Evolutionary conservation across 2,888 invertebrate genomes (phyloP).

Genomic region (Cerastis leucographa): DNA sequence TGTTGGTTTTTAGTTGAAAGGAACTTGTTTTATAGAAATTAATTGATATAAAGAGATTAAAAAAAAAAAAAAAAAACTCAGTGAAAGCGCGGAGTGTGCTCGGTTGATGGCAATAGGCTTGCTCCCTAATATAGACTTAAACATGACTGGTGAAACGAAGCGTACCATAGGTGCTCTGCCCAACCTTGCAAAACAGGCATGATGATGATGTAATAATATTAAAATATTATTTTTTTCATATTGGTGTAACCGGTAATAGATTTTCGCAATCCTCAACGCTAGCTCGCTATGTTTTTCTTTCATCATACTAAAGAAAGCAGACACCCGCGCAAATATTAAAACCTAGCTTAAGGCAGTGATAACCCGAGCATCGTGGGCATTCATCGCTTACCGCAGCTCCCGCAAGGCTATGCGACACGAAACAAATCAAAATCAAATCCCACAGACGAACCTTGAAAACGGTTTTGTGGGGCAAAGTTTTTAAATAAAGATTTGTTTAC

Average conservation of each 20-base stretch:
- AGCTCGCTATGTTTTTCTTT: constrained; percentile 14
- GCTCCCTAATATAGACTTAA: background rate
- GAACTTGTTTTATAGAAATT: background rate
- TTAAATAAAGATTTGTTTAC: too few species aligned
- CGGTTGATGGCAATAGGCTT: background rate
- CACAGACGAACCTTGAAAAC: too few species aligned
- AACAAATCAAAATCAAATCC: too few species aligned
- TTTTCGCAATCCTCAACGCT: constrained; percentile 20
- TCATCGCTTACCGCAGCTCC: too few species aligned
- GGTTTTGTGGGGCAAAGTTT: too few species aligned
- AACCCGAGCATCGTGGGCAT: too few species aligned
- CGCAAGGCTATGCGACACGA: too few species aligned
- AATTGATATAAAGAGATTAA: background rate
- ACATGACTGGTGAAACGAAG: background rate
- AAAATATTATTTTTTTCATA: background rate
- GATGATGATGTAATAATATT: background rate
- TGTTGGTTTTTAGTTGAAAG: too few species aligned
- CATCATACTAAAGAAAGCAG: constrained; percentile 7
- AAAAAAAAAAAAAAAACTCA: background rate
- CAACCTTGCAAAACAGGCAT: background rate
- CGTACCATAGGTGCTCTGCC: background rate
- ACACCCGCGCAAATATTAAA: constrained; percentile 7
- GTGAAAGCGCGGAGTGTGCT: background rate
- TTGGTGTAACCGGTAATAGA: background rate
- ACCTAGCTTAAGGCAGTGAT: background rate